Evolutionary conservation across 2,888 invertebrate genomes (phyloP), one percentile per base, ranked within the genome.

Genomic region (Drosophila kambysellisi): DNA sequence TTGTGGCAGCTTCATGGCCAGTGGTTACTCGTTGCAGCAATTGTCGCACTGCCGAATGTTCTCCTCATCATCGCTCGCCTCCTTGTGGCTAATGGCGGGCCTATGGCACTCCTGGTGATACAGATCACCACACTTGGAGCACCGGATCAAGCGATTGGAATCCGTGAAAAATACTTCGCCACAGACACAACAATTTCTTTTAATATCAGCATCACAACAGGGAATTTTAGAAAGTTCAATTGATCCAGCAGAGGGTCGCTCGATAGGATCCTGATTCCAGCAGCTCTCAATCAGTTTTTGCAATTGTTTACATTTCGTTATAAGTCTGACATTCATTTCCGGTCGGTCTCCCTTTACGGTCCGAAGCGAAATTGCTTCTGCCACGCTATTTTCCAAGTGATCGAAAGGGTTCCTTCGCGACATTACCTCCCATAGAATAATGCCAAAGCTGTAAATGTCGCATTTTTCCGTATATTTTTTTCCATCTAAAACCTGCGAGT

Each of bases 41-140:
- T 25, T 25, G 25, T 25, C 25, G 25, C 25, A 25, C 25, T 25
- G 25, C 96, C 96, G 96, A 4, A 94, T 95, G 20, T 95, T 93
- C 37, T 94, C 94, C 82, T 94, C 93, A 60, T 96, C 96, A 77
- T 95, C 95, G 9, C 91, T 83, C 12, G 97, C 95, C 86, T 97
- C 97, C 81, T 96, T 95, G 77, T 97, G 97, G 48, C 96, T 95
- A 58, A 98, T 97, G 0, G 96, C 95, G 12, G 98, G 98, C 83
- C 95, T 95, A 91, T 99, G 99, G 86, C 99, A 99, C 92, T 98
- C 98, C 94, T 98, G 98, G 93, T 99, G 99, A 92, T 98, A 99
- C 1, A 98, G 94, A 43, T 96, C 95, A 91, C 98, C 97, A 90
- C 99, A 99, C 81, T 97, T 97, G 59, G 96, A 96, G 93, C 99